Evolutionary conservation across 2,797 vertebrate species (phyloP).

Genomic region (Acipenser oxyrinchus): DNA sequence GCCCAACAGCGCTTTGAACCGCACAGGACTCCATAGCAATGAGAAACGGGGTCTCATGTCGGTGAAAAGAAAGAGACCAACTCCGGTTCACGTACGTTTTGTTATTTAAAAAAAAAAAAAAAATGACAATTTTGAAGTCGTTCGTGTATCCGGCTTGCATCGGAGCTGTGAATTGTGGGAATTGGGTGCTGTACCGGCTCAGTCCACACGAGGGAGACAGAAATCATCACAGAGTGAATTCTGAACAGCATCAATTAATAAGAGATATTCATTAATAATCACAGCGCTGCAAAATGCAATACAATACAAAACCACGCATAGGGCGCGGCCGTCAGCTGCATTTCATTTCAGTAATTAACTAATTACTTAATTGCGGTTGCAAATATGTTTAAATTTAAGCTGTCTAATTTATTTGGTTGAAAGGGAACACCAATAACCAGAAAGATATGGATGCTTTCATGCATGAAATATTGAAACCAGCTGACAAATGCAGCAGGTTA

Average conservation of each 20-base stretch:
- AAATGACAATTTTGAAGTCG: background rate
- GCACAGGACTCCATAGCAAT: constrained; percentile 11
- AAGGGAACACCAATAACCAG: background rate
- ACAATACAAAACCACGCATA: too few relatives aligned
- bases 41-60: constrained; percentile 39
- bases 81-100: too few relatives aligned
- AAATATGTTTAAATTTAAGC: background rate
- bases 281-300: too few relatives aligned
- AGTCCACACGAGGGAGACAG: too few relatives aligned
- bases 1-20: constrained; percentile 7
- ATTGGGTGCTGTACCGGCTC: too few relatives aligned
- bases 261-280: too few relatives aligned
- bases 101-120: background rate
- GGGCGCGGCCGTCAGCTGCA: too few relatives aligned
- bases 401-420: background rate
- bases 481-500: constrained; percentile 4
- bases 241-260: too few relatives aligned
- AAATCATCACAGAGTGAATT: too few relatives aligned
- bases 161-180: constrained; percentile 4
- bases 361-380: background rate
- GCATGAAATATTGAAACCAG: background rate
- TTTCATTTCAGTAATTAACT: background rate
- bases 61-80: too few relatives aligned
- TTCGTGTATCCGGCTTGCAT: background rate
- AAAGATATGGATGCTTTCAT: background rate